Base-by-base conservation (phyloP, 1,140 invertebrate species). In the Hycleus phaleratus region DNA sequence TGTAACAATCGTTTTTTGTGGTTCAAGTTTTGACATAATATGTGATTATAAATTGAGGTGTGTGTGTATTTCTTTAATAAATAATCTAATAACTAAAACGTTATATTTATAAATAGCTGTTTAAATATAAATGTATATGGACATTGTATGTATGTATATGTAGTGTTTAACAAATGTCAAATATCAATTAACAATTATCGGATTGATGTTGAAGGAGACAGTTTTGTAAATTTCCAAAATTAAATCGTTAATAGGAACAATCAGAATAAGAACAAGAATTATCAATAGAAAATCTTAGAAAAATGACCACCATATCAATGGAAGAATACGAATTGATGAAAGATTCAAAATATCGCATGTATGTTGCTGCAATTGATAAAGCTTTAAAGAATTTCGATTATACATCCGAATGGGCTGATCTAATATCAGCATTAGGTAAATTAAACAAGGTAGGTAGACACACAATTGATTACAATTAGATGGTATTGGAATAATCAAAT, bases 371-470 rank as follows among this genome's bases (percentile, higher is more conserved):
- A 42, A 84, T 96, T 42, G 94, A 97, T 68, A 95, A 93, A 74
- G 90, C 90, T 39, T 74, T 97, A 25, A 93, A 92, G 70, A 90
- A 84, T 74, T 97, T 97, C 79, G 94, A 96, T 69, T 92, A 89
- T 66, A 93, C 92, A 18, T 92, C 88, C 68, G 94, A 96, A 83
- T 97, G 94, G 93, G 90, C 93, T 58, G 94, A 97, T 78, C 77
- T 97, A 25, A 96, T 97, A 65, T 89, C 91, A 50, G 91, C 93
- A 18, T 74, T 97, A 45, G 90, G 87, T 59, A 97, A 96, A 80
- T 78, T 97, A 11, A 93, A 93, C 71, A 96, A 95, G 81, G 93
- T 92, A 79, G 66, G 57, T 59, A 10, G 6, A 40, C 25, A 46
- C 56, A 38, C 42, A 32, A 43, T 25, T 11, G 26, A 11, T 43